Conservation (phyloP, 2,888 invertebrate genomes). For the Melipona beecheii region DNA sequence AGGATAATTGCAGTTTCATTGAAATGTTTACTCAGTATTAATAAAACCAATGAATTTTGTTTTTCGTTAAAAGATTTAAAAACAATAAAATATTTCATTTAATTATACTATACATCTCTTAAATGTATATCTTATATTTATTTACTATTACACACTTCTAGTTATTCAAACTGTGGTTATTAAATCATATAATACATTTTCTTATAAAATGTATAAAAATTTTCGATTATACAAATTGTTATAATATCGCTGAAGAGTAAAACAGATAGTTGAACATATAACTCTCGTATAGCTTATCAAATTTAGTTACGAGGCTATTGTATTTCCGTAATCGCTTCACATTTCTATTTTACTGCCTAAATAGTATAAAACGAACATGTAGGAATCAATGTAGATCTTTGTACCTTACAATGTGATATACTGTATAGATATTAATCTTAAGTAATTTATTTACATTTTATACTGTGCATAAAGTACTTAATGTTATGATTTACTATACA, state of each 20-base stretch:
- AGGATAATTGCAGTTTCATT: constrained; percentile 14
- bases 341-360: constrained; percentile 46
- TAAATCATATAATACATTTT: constrained; percentile 12
- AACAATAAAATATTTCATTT: constrained; percentile 7
- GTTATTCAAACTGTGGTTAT: background rate
- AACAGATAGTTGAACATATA: constrained; percentile 11
- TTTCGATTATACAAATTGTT: constrained; percentile 14
- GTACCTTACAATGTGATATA: constrained; percentile 58
- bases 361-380: constrained; percentile 43
- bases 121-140: constrained; percentile 16
- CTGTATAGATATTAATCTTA: constrained; percentile 52
- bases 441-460: constrained; percentile 57
- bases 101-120: background rate
- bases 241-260: background rate
- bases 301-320: constrained; percentile 27
- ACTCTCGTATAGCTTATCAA: constrained; percentile 2
- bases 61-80: background rate
- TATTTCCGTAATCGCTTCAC: constrained; percentile 26
- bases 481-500: constrained; percentile 43
- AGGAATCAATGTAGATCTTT: constrained; percentile 48
- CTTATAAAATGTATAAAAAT: background rate
- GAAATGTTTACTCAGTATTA: constrained; percentile 35
- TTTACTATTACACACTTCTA: background rate
- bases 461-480: constrained; percentile 51
- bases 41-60: background rate